Base-by-base conservation (phyloP, 2,113 vertebrate genomes). In the Furnarius figulus region DNA sequence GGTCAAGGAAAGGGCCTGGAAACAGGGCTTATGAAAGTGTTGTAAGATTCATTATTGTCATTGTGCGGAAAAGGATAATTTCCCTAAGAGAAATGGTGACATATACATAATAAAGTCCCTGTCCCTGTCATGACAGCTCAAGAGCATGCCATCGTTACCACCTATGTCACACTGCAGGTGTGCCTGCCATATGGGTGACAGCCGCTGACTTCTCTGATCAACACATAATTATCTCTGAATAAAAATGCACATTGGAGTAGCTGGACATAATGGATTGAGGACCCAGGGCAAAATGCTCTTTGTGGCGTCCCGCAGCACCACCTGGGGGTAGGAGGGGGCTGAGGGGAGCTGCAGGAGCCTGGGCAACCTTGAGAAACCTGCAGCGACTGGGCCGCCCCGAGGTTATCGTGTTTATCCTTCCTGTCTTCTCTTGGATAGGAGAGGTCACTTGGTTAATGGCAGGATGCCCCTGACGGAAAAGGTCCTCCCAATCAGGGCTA, bases 171-270 rank as follows among this genome's bases (percentile, higher is more conserved):
- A 97, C 98, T 84, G 97, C 97, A 98, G 98, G 98, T 98, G 98
- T 98, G 97, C 98, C 98, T 98, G 97, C 98, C 98, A 92, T 97
- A 97, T 98, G 98, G 98, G 97, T 99, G 98, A 98, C 98, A 98
- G 98, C 97, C 95, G 79, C 96, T 97, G 98, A 98, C 97, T 98
- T 97, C 97, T 98, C 97, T 98, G 98, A 98, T 98, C 97, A 98
- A 98, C 97, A 98, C 98, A 98, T 98, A 99, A 99, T 99, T 98
- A 98, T 98, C 98, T 98, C 97, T 97, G 98, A 98, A 99, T 98
- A 98, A 98, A 98, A 97, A 97, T 98, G 98, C 93, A 88, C 97
- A 68, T 96, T 76, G 95, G 97, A 97, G 96, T 96, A 94, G 97
- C 97, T 97, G 97, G 98, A 98, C 98, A 97, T 99, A 98, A 99